These are phyloP conservation scores for Lepisosteus oculatus DNA, from an alignment of 2,113 vertebrate genomes.

Conservation along the genomic window DNA sequence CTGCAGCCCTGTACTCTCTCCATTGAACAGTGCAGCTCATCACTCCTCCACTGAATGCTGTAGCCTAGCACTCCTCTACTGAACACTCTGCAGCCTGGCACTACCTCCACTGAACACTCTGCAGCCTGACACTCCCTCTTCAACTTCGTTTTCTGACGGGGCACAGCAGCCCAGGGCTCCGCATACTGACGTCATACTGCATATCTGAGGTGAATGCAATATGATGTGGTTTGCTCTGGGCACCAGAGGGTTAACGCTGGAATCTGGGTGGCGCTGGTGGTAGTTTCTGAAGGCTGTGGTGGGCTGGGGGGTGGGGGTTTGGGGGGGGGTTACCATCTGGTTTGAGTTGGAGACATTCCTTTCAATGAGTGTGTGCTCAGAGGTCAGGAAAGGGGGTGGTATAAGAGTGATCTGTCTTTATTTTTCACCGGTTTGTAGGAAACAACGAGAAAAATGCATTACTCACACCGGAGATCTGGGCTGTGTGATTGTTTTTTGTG, in stretches of 20 bases:
- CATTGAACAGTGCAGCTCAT: too few species aligned
- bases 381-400: constrained; percentile 53
- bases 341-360: constrained; percentile 70
- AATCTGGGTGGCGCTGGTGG: background rate
- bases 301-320: constrained; percentile 18
- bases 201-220: too few species aligned
- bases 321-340: constrained; percentile 59
- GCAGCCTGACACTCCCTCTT: too few species aligned
- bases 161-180: too few species aligned
- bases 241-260: constrained; percentile 7
- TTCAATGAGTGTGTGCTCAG: constrained; percentile 57
- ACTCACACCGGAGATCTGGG: background rate
- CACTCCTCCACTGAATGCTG: too few species aligned
- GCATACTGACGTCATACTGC: too few species aligned
- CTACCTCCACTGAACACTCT: too few species aligned
- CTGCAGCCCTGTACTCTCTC: too few species aligned
- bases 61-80: too few species aligned
- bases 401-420: too few species aligned
- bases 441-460: background rate
- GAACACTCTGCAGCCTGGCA: too few species aligned
- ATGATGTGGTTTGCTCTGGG: background rate
- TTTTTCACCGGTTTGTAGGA: background rate
- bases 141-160: too few species aligned
- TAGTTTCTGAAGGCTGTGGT: background rate
- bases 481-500: constrained; percentile 30